Percentiles rank a stretch among this genome's conserved stretches.
Conservation (phyloP, 2,797 vertebrate species). For the Enteromius afrohamiltoni region DNA sequence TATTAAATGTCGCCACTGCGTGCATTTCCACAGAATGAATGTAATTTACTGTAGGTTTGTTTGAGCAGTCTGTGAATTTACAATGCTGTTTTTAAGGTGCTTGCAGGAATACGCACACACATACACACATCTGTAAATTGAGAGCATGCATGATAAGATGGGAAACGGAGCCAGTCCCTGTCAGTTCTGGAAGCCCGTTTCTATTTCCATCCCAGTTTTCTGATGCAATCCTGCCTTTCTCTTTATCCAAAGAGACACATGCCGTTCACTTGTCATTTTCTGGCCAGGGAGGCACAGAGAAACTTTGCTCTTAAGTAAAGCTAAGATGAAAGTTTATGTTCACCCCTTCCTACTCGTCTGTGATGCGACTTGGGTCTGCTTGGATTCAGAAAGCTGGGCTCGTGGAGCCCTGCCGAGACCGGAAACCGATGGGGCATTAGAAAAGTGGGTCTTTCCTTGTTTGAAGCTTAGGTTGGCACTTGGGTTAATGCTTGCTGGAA, state of each 20-base stretch:
- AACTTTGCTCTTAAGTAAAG: conserved; percentile 28
- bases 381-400: conserved; percentile 4
- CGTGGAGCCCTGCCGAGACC: not conserved
- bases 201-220: not conserved
- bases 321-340: conserved; percentile 24
- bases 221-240: conserved; percentile 7
- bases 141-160: conserved; percentile 37
- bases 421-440: not conserved
- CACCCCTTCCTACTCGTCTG: not conserved
- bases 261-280: conserved; percentile 13
- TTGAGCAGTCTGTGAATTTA: conserved; percentile 71
- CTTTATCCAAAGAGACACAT: conserved; percentile 16
- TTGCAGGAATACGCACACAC: conserved; percentile 28
- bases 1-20: conserved; percentile 41
- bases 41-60: conserved; percentile 63
- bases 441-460: conserved; percentile 44
- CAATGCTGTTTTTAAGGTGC: conserved; percentile 63
- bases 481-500: conserved; percentile 38
- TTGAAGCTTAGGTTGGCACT: conserved; percentile 39
- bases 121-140: conserved; percentile 12
- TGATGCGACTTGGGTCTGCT: not conserved
- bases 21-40: conserved; percentile 68
- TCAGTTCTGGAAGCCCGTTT: conserved; percentile 24
- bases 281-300: not conserved
- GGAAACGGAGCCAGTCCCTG: conserved; percentile 56